phyloP scores from a whole-genome alignment of 1,140 invertebrate genomes.

The Leptoteleia sp. region DNA sequence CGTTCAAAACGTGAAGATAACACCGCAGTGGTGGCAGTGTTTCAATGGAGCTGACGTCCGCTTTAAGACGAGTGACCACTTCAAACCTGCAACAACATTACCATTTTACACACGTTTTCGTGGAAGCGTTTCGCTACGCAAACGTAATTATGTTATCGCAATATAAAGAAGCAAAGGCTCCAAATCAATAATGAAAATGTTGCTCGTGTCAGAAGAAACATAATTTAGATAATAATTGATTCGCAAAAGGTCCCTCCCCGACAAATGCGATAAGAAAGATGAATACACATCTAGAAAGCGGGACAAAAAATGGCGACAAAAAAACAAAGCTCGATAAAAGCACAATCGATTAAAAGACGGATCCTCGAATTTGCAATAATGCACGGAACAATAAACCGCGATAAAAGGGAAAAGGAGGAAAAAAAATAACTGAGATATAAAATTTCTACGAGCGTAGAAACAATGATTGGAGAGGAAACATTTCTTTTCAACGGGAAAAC shows the following conservation, averaged over 20 bases:
- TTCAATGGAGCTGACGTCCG: conserved; percentile 65
- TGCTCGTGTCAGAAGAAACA: too few relatives aligned
- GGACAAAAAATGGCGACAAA: too few relatives aligned
- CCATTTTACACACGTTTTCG: conserved; percentile 16
- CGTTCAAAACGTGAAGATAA: conserved; percentile 76
- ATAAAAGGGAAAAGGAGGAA: too few relatives aligned
- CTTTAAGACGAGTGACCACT: conserved; percentile 65
- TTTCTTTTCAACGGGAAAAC: too few relatives aligned
- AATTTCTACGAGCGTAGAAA: too few relatives aligned
- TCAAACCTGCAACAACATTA: conserved; percentile 73
- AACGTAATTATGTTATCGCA: conserved; percentile 19
- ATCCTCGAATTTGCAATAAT: conserved; percentile 22
- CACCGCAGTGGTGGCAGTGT: conserved; percentile 74
- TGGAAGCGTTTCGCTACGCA: conserved; percentile 13
- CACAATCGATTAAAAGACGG: conserved; percentile 7
- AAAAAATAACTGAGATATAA: too few relatives aligned
- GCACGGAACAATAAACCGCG: conserved; percentile 11
- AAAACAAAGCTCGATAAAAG: conserved; percentile 15
- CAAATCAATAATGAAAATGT: background rate
- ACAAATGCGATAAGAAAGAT: too few relatives aligned
- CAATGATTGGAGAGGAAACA: too few relatives aligned
- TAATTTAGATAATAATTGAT: too few relatives aligned
- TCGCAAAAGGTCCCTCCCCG: too few relatives aligned
- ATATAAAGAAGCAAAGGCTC: background rate
- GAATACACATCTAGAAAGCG: too few relatives aligned